These are phyloP conservation scores for Nesometra sesokonis DNA, from an alignment of 35 echinoderm and acorn worm genomes.

Conservation along the genomic window DNA sequence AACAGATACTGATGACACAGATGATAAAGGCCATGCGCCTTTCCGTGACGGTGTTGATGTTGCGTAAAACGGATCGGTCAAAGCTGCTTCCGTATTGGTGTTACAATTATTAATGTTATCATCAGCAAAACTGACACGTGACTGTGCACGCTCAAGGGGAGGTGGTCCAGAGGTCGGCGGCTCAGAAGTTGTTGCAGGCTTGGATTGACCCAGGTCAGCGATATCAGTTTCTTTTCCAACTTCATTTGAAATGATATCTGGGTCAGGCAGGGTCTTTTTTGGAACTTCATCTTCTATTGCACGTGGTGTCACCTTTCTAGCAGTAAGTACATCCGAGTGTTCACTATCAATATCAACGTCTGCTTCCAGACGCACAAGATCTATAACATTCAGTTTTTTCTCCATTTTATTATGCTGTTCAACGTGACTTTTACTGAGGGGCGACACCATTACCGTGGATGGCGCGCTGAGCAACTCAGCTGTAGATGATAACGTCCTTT, in stretches of 20 bases:
- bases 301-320: background rate
- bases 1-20: background rate
- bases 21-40: conserved; percentile 42
- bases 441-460: background rate
- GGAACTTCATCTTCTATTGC: background rate
- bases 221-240: no score
- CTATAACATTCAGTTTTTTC: no score
- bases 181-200: background rate
- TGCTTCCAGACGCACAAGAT: background rate
- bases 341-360: background rate
- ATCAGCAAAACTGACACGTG: background rate
- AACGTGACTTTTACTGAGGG: background rate
- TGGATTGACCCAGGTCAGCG: background rate
- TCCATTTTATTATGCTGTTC: background rate
- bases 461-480: background rate
- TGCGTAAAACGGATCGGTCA: background rate
- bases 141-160: background rate
- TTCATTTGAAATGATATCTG: background rate
- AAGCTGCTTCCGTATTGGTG: background rate
- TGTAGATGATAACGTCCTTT: background rate
- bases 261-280: background rate
- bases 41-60: conserved; percentile 85
- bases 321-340: background rate
- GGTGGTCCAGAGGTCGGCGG: background rate
- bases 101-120: conserved; percentile 18